Base-by-base conservation (phyloP, 2,888 invertebrate species). In the Nysson spinosus region DNA sequence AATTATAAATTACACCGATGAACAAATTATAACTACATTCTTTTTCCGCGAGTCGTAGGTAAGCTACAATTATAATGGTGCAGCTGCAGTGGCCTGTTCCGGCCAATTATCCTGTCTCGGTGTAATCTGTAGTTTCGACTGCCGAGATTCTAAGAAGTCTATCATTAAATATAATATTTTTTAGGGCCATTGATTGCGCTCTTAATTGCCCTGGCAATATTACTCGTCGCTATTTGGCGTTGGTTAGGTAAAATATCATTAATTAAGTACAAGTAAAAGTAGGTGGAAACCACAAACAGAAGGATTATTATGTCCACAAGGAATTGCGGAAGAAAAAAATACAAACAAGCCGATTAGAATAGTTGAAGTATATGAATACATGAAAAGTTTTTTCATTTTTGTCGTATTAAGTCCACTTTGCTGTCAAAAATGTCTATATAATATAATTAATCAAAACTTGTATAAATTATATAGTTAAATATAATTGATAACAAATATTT, bases 131-230 rank as follows among this genome's bases (percentile, higher is more conserved):
- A 72, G 77, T 80, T 79, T 72, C 66, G 43, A 66, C 35, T 58
- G 40, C 55, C 32, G 49, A 52, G 69, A n/a, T 71, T 28, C 64
- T 69, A 63, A 64, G 65, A 61, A 68, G 69, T 78, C 80, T 82
- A 77, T 82, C 78, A 84, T 84, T 83, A 83, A 75, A 72, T 57
- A 55, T 70, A 69, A 80, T 79, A 83, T 81, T 82, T 83, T n/a
- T 82, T 76, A 67, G 72, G 67, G 62, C 65, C 69, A 71, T 66
- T 75, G 75, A 83, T 80, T 74, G 72, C 75, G 3, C 64, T 22
- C 72, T 75, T 79, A 79, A 82, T 83, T 79, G 70, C 72, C 67
- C 64, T 40, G 26, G 46, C 72, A 69, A 69, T 44, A 17, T 14
- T 30, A n/a, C n/a, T n/a, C n/a, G 26, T 43, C 55, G 50, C 39